Evolutionary conservation across 2,797 vertebrate species (phyloP).

Genomic region (Botia almorhae): DNA sequence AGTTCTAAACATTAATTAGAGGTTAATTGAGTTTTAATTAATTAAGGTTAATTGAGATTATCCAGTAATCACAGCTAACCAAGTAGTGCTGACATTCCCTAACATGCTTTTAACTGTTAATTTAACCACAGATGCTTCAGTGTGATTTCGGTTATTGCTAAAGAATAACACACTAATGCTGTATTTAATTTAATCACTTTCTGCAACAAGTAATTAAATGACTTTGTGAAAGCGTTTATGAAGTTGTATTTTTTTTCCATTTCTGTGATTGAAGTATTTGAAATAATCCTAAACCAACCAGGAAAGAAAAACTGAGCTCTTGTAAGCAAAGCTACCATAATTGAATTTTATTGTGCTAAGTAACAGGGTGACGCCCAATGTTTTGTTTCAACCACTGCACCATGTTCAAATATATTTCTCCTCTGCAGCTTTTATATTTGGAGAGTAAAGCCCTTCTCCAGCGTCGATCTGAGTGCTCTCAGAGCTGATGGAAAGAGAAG

Average conservation of each 20-base stretch:
- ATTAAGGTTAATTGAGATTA: slow-evolving; percentile 58
- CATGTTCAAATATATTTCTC: slow-evolving; percentile 11
- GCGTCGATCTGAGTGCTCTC: slow-evolving; percentile 42
- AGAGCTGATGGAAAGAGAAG: slow-evolving; percentile 44
- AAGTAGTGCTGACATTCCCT: slow-evolving; percentile 56
- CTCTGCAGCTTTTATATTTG: slow-evolving; percentile 5
- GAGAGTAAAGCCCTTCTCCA: slow-evolving; percentile 37
- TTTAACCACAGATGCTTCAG: slow-evolving; percentile 33
- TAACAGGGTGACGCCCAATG: neutral
- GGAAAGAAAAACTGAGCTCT: neutral
- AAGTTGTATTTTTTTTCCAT: neutral
- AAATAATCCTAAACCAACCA: neutral
- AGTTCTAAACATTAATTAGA: slow-evolving; percentile 25
- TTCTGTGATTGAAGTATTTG: neutral
- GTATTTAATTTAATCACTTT: neutral
- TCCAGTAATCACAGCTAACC: slow-evolving; percentile 59
- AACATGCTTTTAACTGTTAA: slow-evolving; percentile 57
- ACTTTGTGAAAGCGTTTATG: no score
- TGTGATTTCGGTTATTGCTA: neutral
- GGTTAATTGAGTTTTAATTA: slow-evolving; percentile 54
- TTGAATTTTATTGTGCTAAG: neutral
- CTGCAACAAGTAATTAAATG: neutral
- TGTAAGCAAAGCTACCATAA: neutral
- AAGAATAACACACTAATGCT: no score
- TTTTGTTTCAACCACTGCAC: neutral